Evolutionary conservation across 2,888 invertebrate species (phyloP).

Genomic region (Scaptomyza cyrtandrae): DNA sequence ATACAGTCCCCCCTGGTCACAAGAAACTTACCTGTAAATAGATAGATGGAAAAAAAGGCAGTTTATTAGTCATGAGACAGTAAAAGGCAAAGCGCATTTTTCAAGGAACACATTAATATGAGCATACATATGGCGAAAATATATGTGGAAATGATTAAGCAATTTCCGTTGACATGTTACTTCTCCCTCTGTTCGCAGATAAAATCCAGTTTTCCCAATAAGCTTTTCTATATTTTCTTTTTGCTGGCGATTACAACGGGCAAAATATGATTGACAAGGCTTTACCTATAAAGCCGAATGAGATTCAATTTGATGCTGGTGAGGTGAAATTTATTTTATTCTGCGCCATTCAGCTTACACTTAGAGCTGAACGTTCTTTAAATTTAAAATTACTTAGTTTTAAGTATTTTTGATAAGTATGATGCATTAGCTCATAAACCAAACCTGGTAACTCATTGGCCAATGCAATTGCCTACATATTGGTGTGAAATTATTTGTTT

Average conservation of each 20-base stretch:
- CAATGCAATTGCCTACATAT: constrained; percentile 42
- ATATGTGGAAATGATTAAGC: constrained; percentile 72
- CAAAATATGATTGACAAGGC: constrained; percentile 30
- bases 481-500: constrained; percentile 72
- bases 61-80: constrained; percentile 55
- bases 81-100: constrained; percentile 30
- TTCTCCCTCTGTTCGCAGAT: constrained; percentile 28
- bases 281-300: constrained; percentile 28
- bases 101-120: constrained; percentile 27
- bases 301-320: constrained; percentile 8
- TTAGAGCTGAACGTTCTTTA: background rate
- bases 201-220: constrained; percentile 58
- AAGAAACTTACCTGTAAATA: constrained; percentile 66
- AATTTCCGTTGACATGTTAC: constrained; percentile 70
- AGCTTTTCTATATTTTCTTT: no score
- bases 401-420: background rate
- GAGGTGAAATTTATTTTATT: constrained; percentile 22
- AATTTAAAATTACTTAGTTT: background rate
- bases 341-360: background rate
- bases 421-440: constrained; percentile 18
- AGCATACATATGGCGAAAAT: constrained; percentile 40
- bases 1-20: constrained; percentile 2
- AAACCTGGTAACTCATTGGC: constrained; percentile 34
- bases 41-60: constrained; percentile 31
- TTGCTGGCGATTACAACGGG: constrained; percentile 4